Evolutionary conservation across 2,888 invertebrate species (phyloP), one percentile per base, ranked within the genome.

Genomic region (Polia nebulosa): DNA sequence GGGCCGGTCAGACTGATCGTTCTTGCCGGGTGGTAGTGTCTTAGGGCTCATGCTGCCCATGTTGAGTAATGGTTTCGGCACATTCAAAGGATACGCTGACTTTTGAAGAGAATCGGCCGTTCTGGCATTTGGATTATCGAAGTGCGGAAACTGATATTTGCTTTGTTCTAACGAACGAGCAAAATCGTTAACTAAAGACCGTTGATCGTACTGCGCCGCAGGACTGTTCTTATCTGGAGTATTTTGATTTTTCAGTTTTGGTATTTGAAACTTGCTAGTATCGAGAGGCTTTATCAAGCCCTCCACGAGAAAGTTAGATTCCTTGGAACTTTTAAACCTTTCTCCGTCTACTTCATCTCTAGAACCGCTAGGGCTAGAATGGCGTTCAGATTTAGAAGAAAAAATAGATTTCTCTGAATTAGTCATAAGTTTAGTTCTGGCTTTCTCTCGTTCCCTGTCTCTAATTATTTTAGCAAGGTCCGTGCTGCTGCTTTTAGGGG

Each of bases 221-320:
- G 93, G 91, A 76, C 90, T 94, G 70, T 90, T 94, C 84, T 96
- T 96, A 76, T 96, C 96, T 13, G 93, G 92, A n/a, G 95, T 92
- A 32, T 89, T 93, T 84, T 95, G 94, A 77, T 95, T 96, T 87
- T 96, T 94, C 70, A 98, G 90, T 92, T 98, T 98, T 0, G 98
- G 98, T 85, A 98, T 98, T 95, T 98, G 98, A 93, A 98, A 98
- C 87, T 98, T 98, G 67, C 97, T 97, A 65, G 97, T 97, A 84
- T 98, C 97, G 41, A 97, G 91, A 13, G 97, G 97, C 86, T 98
- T 98, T 84, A 97, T 97, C 64, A 98, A 94, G 13, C 98, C 97
- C 85, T 98, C 98, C 85, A 97, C 97, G 61, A 96, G 94, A 79
- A 97, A 95, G 62, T 96, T 96, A 22, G 97, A 96, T 3, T 97